Percentiles rank a stretch among this genome's conserved stretches.
Evolutionary conservation across 2,113 vertebrate genomes (phyloP).

Genomic region (Erythrocebus patas): DNA sequence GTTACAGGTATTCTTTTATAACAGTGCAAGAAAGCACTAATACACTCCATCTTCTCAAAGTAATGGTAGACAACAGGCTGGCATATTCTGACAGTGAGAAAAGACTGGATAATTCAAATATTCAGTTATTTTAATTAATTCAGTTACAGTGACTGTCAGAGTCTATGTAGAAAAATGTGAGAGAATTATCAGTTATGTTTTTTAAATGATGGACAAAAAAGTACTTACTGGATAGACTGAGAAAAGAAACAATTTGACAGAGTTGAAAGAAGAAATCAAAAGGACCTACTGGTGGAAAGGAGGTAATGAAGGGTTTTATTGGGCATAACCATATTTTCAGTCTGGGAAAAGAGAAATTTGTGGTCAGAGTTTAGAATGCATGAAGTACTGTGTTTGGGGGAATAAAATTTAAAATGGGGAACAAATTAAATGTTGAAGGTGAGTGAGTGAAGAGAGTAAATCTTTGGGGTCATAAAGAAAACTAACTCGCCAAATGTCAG

Average conservation of each 20-base stretch:
- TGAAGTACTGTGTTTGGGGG: not conserved
- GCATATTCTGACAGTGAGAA: not conserved
- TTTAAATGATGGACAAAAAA: not conserved
- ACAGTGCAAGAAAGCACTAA: not conserved
- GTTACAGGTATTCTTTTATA: too few species aligned
- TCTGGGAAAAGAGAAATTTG: not conserved
- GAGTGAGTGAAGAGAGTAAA: not conserved
- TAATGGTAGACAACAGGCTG: not conserved
- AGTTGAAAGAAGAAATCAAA: not conserved
- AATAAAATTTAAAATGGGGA: not conserved
- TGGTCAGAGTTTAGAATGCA: not conserved
- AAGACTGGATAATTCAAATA: not conserved
- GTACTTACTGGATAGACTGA: not conserved
- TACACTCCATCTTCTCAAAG: not conserved
- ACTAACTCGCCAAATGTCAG: not conserved
- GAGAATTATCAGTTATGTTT: not conserved
- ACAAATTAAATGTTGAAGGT: not conserved
- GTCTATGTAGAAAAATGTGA: not conserved
- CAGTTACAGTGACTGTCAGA: not conserved
- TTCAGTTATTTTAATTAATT: not conserved
- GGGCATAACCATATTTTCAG: not conserved
- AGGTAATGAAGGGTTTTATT: not conserved
- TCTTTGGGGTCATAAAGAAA: not conserved
- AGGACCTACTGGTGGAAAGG: accelerated
- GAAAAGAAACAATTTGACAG: not conserved